Evolutionary conservation across 2,113 vertebrate genomes (phyloP).

Genomic region (Lates calcarifer): DNA sequence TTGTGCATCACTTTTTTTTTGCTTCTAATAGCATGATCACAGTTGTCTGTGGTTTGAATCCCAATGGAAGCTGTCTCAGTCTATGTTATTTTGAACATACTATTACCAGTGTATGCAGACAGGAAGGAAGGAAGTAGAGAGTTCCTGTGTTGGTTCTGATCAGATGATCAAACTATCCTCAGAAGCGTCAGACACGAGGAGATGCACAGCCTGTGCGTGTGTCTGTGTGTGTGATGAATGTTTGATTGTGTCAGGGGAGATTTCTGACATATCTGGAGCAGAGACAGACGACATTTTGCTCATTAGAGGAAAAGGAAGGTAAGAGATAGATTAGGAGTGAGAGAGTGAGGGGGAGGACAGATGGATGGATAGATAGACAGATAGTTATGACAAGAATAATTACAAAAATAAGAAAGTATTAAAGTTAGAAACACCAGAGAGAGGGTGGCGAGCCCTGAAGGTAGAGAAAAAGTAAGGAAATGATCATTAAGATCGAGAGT

Average conservation of each 20-base stretch:
- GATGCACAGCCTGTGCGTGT: slow-evolving; percentile 27
- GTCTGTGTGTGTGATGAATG: slow-evolving; percentile 66
- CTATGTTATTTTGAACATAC: slow-evolving; percentile 13
- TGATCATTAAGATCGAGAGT: slow-evolving; percentile 9
- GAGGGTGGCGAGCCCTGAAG: background rate
- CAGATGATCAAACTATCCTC: slow-evolving; percentile 53
- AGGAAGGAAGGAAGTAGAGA: slow-evolving; percentile 1
- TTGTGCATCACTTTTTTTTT: background rate
- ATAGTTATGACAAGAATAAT: slow-evolving; percentile 46
- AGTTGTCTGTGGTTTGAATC: background rate
- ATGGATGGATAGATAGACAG: background rate
- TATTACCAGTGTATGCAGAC: background rate
- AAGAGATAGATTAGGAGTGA: slow-evolving; percentile 49
- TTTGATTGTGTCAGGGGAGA: slow-evolving; percentile 72
- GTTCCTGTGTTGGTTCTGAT: slow-evolving; percentile 28
- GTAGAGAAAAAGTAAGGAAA: background rate
- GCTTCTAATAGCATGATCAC: background rate
- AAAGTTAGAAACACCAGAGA: background rate
- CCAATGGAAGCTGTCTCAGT: background rate
- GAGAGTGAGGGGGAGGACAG: no score
- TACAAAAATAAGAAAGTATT: slow-evolving; percentile 21
- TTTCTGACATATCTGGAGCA: slow-evolving; percentile 80
- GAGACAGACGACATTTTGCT: slow-evolving; percentile 60
- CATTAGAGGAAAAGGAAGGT: slow-evolving; percentile 71
- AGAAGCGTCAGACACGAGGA: slow-evolving; percentile 39